phyloP scores from a whole-genome alignment of 2,888 invertebrate species.

The Cephus runcator region DNA sequence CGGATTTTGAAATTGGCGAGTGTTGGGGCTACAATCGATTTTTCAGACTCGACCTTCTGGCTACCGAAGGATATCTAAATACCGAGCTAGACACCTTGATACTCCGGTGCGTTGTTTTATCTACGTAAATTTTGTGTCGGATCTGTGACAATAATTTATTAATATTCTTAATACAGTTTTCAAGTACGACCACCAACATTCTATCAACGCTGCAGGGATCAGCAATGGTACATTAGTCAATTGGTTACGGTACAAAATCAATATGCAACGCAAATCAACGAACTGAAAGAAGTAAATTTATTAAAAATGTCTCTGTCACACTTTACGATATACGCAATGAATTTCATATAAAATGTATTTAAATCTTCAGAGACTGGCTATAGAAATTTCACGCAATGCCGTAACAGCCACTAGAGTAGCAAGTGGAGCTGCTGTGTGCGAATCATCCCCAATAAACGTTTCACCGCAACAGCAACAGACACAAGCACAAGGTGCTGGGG shows the following conservation, averaged over 20 bases:
- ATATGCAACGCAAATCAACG: conserved; percentile 83
- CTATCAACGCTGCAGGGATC: conserved; percentile 92
- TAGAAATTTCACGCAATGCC: conserved; percentile 77
- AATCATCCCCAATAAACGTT: conserved; percentile 31
- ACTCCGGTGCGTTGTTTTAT: conserved; percentile 71
- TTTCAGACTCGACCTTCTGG: conserved; percentile 88
- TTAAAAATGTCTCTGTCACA: conserved; percentile 8
- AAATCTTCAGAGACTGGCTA: conserved; percentile 70
- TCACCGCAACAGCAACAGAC: conserved; percentile 37
- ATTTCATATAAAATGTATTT: conserved; percentile 9
- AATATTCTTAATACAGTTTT: conserved; percentile 69
- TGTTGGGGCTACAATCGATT: conserved; percentile 97
- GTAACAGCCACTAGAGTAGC: conserved; percentile 67
- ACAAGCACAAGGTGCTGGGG: conserved; percentile 33
- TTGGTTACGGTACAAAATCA: conserved; percentile 84
- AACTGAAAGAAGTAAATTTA: conserved; percentile 78
- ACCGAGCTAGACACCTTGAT: conserved; percentile 85
- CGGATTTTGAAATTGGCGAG: conserved; percentile 95
- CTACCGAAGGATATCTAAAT: conserved; percentile 90
- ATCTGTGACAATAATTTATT: conserved; percentile 1
- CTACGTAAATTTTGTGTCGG: neutral
- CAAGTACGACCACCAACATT: conserved; percentile 94
- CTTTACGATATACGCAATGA: neutral
- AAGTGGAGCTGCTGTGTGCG: conserved; percentile 34
- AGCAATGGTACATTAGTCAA: conserved; percentile 92